These are phyloP conservation scores for Arrhopalites spinosus DNA, from an alignment of 2,888 invertebrate species.

Conservation along the genomic window DNA sequence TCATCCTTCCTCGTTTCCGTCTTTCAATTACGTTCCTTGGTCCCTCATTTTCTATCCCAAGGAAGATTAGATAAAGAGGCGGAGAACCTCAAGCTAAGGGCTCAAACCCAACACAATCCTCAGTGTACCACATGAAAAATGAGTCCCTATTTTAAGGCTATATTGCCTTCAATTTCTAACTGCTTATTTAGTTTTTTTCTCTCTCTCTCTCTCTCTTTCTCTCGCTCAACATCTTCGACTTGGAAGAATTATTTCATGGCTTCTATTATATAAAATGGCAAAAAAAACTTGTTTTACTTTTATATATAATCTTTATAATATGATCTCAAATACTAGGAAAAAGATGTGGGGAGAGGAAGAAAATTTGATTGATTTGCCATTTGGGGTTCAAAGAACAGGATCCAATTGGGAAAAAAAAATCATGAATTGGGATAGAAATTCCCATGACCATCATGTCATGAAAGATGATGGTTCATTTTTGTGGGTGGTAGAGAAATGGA, in stretches of 20 bases:
- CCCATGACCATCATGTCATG: slow-evolving; percentile 18
- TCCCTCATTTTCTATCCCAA: slow-evolving; percentile 14
- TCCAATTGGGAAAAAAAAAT: slow-evolving; percentile 19
- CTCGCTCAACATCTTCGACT: neutral
- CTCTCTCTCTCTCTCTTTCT: neutral
- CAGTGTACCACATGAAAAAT: neutral
- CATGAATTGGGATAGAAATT: slow-evolving; percentile 32
- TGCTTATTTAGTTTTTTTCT: no score
- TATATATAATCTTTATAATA: neutral
- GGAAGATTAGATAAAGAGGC: slow-evolving; percentile 22
- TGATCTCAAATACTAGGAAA: neutral
- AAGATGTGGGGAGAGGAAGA: neutral
- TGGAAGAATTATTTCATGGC: no score
- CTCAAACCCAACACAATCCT: no score
- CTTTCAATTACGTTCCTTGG: slow-evolving; percentile 32
- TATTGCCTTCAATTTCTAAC: no score
- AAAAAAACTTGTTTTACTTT: no score
- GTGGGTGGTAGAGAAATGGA: no score
- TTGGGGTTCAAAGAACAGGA: slow-evolving; percentile 21
- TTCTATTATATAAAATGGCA: no score
- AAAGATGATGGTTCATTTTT: no score
- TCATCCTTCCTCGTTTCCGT: slow-evolving; percentile 17
- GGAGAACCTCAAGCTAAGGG: slow-evolving; percentile 12
- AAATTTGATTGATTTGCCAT: slow-evolving; percentile 36
- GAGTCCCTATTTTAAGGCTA: no score